Conservation (phyloP, 2,113 vertebrate species). For the Felis chaus region DNA sequence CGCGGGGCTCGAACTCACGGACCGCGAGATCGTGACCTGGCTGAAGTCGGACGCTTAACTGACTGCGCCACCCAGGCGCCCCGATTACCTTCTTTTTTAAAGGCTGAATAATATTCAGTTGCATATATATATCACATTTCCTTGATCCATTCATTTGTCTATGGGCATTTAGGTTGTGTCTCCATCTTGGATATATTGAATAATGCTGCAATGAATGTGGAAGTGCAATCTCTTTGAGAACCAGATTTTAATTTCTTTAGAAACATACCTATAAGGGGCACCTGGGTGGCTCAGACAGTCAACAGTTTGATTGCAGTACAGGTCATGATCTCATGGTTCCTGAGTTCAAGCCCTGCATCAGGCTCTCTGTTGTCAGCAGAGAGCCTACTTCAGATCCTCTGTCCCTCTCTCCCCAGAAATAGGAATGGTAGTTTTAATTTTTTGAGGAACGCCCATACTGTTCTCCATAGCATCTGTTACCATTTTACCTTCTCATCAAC, state of each 20-base stretch:
- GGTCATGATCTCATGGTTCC: too few species aligned
- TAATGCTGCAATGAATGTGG: background rate
- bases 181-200: background rate
- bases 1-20: too few species aligned
- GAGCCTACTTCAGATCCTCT: too few species aligned
- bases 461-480: background rate
- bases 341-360: too few species aligned
- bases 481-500: background rate
- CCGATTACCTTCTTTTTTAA: background rate
- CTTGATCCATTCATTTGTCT: background rate
- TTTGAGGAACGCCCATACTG: background rate
- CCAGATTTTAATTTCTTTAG: background rate
- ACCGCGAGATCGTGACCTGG: too few species aligned
- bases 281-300: too few species aligned
- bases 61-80: too few species aligned
- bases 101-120: background rate
- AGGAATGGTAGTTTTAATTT: background rate
- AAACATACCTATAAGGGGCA: background rate
- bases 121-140: background rate
- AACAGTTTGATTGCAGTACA: too few species aligned
- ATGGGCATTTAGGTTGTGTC: background rate
- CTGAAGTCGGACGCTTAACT: too few species aligned
- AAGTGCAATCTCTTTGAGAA: background rate
- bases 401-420: background rate
- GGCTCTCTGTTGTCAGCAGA: too few species aligned